Percentiles rank a stretch among this genome's conserved stretches.
Evolutionary conservation across 2,888 invertebrate genomes (phyloP).

Genomic region (Allacma fusca): DNA sequence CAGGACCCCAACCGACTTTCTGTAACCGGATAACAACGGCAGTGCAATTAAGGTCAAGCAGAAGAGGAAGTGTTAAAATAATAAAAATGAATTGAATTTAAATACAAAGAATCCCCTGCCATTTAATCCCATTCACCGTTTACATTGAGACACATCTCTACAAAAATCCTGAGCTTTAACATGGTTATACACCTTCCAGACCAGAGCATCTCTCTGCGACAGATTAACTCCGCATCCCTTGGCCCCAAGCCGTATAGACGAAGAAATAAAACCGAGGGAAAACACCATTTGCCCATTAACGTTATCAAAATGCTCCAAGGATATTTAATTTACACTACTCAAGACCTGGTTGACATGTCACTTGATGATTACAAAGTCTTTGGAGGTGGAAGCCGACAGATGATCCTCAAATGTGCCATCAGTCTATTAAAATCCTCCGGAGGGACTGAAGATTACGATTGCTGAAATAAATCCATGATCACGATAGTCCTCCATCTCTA

Average conservation of each 20-base stretch:
- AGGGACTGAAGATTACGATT: too few relatives aligned
- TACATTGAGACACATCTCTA: not conserved
- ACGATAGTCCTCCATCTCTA: too few relatives aligned
- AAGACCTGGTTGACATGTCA: not conserved
- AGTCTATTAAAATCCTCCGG: too few relatives aligned
- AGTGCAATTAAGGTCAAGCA: conserved; percentile 8
- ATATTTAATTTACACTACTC: not conserved
- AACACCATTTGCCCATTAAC: not conserved
- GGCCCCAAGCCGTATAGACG: not conserved
- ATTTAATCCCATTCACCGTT: not conserved
- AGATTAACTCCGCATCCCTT: too few relatives aligned
- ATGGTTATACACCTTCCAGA: too few relatives aligned
- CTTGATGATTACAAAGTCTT: too few relatives aligned
- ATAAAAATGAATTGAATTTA: conserved; percentile 10
- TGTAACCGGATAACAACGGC: conserved; percentile 8
- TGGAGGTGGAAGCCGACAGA: too few relatives aligned
- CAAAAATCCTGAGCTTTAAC: not conserved
- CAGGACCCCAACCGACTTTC: not conserved
- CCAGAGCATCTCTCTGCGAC: not conserved
- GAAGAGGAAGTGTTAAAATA: conserved; percentile 19
- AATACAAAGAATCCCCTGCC: not conserved
- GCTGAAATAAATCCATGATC: too few relatives aligned
- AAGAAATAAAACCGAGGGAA: not conserved
- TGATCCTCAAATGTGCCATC: too few relatives aligned
- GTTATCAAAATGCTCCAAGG: not conserved